Evolutionary conservation across 2,888 invertebrate species (phyloP).

Genomic region (Acronicta aceris): DNA sequence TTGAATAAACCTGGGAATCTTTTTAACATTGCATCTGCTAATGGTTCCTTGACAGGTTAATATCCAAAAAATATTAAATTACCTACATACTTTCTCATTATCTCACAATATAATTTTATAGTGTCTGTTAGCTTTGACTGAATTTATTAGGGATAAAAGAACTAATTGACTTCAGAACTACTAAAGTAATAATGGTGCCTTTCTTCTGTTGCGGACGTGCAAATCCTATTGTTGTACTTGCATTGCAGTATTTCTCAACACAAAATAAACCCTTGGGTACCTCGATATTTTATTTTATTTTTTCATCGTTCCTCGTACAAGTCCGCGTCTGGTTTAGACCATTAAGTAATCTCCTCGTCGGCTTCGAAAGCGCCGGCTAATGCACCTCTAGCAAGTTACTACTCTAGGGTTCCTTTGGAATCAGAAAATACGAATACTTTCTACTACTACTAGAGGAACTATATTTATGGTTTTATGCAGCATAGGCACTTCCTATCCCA

Average conservation of each 20-base stretch:
- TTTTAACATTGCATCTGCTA: no score
- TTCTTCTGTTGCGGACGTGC: conserved; percentile 23
- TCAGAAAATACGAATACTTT: conserved; percentile 41
- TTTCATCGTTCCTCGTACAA: conserved; percentile 56
- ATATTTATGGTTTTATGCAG: no score
- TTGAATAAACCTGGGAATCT: no score
- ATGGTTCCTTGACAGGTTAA: no score
- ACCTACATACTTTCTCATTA: no score
- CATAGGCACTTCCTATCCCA: no score
- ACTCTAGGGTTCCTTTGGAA: conserved; percentile 56
- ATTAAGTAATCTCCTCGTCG: conserved; percentile 72
- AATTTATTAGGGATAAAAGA: background rate
- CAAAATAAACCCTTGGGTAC: conserved; percentile 62
- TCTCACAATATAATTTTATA: no score
- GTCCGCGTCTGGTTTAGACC: conserved; percentile 69
- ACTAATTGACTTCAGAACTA: conserved; percentile 22
- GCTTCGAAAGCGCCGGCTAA: conserved; percentile 68
- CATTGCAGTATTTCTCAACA: conserved; percentile 62
- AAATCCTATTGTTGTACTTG: conserved; percentile 54
- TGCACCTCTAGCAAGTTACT: conserved; percentile 68
- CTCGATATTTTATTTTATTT: conserved; percentile 53
- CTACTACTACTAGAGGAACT: background rate
- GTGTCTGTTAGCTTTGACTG: background rate
- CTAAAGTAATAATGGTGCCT: conserved; percentile 18
- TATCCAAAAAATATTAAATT: no score